A percentile compares a stretch with the other conserved stretches of the same genome.
These are phyloP conservation scores for Caenorhabditis macrosperma DNA, from an alignment of 2,888 invertebrate species.

Conservation along the genomic window DNA sequence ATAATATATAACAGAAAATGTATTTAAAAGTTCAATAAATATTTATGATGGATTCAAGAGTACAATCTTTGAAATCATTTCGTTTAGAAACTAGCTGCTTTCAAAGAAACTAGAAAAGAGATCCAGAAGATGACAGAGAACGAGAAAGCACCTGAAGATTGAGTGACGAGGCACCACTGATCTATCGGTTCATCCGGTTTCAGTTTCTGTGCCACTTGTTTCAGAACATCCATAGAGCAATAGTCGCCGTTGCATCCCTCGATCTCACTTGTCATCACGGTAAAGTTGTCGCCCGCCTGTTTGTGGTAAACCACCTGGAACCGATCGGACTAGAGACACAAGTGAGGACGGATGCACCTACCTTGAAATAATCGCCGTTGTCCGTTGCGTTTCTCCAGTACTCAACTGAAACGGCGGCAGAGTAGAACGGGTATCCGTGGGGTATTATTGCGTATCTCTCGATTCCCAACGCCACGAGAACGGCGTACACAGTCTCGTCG, in stretches of 20 bases:
- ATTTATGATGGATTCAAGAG: constrained; percentile 18
- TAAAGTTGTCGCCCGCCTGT: constrained; percentile 51
- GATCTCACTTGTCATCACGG: constrained; percentile 53
- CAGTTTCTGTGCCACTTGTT: constrained; percentile 28
- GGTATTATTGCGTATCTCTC: constrained; percentile 54
- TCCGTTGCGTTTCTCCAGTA: constrained; percentile 60
- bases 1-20: constrained; percentile 32
- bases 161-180: constrained; percentile 41
- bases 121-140: background rate
- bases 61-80: too few species aligned
- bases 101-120: background rate
- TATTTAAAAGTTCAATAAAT: constrained; percentile 44
- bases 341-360: constrained; percentile 9
- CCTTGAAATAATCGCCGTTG: constrained; percentile 59
- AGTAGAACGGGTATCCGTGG: constrained; percentile 68
- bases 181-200: constrained; percentile 53
- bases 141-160: constrained; percentile 8
- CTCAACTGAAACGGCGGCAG: constrained; percentile 65
- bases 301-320: constrained; percentile 67
- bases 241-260: constrained; percentile 59
- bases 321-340: background rate
- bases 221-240: constrained; percentile 54
- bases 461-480: constrained; percentile 63
- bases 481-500: constrained; percentile 68
- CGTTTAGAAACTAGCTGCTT: too few species aligned